phyloP scores from a whole-genome alignment of 2,888 invertebrate species.

The Caenorhabditis uteleia region DNA sequence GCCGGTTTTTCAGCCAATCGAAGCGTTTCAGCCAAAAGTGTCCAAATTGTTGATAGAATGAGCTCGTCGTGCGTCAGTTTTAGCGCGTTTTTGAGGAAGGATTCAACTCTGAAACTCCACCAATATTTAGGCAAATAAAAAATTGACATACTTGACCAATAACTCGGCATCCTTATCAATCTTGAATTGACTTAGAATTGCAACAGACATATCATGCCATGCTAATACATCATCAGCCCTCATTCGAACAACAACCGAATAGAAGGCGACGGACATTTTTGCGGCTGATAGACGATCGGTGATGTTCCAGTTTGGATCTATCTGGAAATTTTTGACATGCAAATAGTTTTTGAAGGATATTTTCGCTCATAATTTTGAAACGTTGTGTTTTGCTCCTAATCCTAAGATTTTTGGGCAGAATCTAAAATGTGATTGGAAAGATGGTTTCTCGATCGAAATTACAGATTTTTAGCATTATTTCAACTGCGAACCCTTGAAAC shows the following conservation, averaged over 20 bases:
- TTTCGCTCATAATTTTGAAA: too few relatives aligned
- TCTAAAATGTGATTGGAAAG: too few relatives aligned
- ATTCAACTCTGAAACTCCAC: slow-evolving; percentile 6
- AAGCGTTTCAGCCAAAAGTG: slow-evolving; percentile 29
- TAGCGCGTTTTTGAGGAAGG: slow-evolving; percentile 27
- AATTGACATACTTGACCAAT: background rate
- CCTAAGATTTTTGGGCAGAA: too few relatives aligned
- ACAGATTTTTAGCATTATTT: too few relatives aligned
- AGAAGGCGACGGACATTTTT: slow-evolving; percentile 23
- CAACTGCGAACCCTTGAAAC: too few relatives aligned
- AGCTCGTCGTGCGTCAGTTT: slow-evolving; percentile 11
- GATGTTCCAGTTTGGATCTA: slow-evolving; percentile 27
- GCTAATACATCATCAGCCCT: slow-evolving; percentile 15
- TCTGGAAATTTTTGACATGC: too few relatives aligned
- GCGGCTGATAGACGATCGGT: slow-evolving; percentile 4
- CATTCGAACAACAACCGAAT: slow-evolving; percentile 23
- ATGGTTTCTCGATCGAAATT: too few relatives aligned
- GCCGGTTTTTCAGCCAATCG: slow-evolving; percentile 9
- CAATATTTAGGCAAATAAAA: too few relatives aligned
- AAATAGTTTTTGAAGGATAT: too few relatives aligned
- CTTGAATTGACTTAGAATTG: slow-evolving; percentile 21
- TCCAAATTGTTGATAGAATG: slow-evolving; percentile 39
- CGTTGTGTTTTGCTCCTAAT: too few relatives aligned
- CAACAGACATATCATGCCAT: slow-evolving; percentile 38
- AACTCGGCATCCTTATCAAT: slow-evolving; percentile 15